Evolutionary conservation across 1,140 invertebrate genomes (phyloP).

Genomic region (Bombus picipes): DNA sequence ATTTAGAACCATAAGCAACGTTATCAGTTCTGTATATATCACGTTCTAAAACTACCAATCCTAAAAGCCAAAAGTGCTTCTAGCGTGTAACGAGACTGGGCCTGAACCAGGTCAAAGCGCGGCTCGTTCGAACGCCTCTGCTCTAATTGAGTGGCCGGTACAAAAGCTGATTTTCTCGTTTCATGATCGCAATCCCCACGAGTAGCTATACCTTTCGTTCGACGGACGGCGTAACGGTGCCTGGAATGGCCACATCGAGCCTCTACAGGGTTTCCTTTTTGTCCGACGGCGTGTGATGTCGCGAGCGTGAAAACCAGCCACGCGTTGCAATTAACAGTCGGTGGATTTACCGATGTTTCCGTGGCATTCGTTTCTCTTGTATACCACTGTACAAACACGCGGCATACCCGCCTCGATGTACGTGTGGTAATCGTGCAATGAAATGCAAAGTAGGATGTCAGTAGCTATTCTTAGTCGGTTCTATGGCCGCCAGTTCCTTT

Average conservation of each 20-base stretch:
- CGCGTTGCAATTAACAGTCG: slow-evolving; percentile 15
- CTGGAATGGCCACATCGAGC: neutral
- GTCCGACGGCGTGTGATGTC: too few species aligned
- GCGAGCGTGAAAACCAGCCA: slow-evolving; percentile 11
- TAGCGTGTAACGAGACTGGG: too few species aligned
- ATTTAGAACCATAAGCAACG: too few species aligned
- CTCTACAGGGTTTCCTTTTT: neutral
- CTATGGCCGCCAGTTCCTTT: neutral
- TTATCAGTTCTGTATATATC: too few species aligned
- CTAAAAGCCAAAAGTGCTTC: too few species aligned
- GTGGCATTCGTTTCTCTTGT: neutral
- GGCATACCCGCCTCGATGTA: neutral
- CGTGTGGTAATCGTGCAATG: neutral
- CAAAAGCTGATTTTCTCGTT: slow-evolving; percentile 41
- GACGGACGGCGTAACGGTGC: slow-evolving; percentile 14
- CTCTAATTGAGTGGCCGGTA: neutral
- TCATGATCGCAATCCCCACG: slow-evolving; percentile 16
- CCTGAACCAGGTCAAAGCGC: neutral
- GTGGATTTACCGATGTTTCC: neutral
- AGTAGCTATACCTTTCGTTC: slow-evolving; percentile 15
- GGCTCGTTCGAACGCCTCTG: neutral
- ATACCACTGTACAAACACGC: neutral
- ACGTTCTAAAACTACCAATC: too few species aligned
- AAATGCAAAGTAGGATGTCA: slow-evolving; percentile 5
- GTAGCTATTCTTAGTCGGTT: slow-evolving; percentile 7